Evolutionary conservation across 1,140 invertebrate species (phyloP).

Genomic region (Argopecten irradians): DNA sequence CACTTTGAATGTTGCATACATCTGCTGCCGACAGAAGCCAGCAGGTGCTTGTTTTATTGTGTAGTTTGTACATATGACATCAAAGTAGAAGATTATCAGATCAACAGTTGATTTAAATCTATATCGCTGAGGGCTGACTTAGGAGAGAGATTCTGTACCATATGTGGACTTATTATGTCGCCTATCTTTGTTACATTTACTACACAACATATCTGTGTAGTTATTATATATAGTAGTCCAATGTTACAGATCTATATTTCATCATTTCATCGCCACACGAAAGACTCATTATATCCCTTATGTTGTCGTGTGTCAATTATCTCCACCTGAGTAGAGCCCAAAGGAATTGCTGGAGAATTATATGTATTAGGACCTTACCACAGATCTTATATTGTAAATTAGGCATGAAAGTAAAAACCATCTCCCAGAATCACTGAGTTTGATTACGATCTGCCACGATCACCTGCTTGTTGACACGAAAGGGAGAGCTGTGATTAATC

Average conservation of each 20-base stretch:
- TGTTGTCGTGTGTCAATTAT: neutral
- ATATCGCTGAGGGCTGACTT: neutral
- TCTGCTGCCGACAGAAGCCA: neutral
- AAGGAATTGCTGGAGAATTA: neutral
- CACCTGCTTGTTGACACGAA: neutral
- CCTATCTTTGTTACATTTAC: neutral
- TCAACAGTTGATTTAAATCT: neutral
- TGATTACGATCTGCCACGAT: neutral
- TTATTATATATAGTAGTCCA: neutral
- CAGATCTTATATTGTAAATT: neutral
- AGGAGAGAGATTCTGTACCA: neutral
- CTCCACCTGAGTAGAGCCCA: neutral
- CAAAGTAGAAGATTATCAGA: neutral
- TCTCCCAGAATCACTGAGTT: neutral
- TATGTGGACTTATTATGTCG: neutral
- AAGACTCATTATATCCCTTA: neutral
- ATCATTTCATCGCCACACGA: neutral
- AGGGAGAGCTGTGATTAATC: too few relatives aligned
- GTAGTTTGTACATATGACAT: neutral
- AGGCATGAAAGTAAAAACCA: neutral
- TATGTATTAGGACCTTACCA: neutral
- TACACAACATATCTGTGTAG: neutral
- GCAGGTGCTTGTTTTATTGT: constrained; percentile 1
- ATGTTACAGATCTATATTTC: neutral
- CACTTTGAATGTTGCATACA: neutral